Conservation (phyloP, 2,113 vertebrate genomes). For the Pterocles orientalis region DNA sequence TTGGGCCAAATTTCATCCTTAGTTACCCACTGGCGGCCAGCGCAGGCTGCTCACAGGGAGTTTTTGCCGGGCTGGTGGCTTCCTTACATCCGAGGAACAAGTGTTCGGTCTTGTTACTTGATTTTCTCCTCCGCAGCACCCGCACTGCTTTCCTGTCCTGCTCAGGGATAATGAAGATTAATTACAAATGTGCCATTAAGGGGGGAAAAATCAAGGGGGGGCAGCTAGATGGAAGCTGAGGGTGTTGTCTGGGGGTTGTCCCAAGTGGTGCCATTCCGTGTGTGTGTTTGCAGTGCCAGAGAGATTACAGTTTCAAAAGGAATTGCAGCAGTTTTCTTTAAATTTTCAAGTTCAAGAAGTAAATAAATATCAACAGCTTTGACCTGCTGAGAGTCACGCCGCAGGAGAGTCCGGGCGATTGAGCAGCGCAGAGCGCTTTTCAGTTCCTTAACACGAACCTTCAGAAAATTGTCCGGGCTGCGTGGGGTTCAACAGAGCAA, state of each 20-base stretch:
- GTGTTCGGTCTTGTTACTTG: neutral
- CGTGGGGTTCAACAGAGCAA: neutral
- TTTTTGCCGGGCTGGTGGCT: neutral
- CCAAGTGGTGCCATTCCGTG: neutral
- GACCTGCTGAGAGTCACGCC: rapidly evolving
- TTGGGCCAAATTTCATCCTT: neutral
- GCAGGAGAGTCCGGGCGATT: neutral
- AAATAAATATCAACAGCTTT: neutral
- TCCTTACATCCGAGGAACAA: neutral
- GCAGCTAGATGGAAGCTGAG: neutral
- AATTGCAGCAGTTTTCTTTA: neutral
- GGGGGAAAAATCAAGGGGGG: neutral
- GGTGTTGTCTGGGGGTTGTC: neutral
- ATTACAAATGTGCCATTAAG: neutral
- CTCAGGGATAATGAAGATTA: neutral
- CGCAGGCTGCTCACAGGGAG: neutral
- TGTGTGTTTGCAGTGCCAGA: neutral
- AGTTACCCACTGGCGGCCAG: neutral
- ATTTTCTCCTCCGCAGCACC: neutral
- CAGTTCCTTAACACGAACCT: neutral
- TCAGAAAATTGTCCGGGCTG: neutral
- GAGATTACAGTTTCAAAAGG: neutral
- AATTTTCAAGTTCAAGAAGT: neutral
- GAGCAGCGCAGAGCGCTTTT: neutral
- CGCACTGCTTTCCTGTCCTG: neutral